Conservation (phyloP, 2,797 vertebrate species). For the Crocidura indochinensis region DNA sequence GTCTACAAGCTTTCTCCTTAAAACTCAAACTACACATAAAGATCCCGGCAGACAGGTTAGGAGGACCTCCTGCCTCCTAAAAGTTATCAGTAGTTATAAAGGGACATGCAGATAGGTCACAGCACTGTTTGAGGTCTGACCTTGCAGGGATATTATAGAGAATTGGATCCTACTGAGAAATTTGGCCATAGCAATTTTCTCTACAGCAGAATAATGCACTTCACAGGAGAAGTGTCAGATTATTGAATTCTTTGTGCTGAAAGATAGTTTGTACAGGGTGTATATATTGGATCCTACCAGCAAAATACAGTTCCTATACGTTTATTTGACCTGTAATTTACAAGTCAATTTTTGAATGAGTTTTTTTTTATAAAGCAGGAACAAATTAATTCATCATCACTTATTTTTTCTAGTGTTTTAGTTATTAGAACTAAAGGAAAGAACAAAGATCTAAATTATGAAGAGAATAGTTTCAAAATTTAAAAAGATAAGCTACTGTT, state of each 20-base stretch:
- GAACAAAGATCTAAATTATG: background rate
- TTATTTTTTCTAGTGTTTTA: conserved; percentile 25
- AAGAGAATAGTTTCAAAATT: background rate
- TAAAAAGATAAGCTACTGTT: background rate
- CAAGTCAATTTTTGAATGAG: background rate
- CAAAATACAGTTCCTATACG: background rate
- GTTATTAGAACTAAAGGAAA: conserved; percentile 39
- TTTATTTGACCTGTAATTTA: background rate
- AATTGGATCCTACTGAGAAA: conserved; percentile 72
- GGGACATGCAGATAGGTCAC: conserved; percentile 41
- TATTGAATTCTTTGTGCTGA: conserved; percentile 72
- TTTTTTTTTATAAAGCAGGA: conserved; percentile 15
- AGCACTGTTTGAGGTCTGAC: conserved; percentile 65
- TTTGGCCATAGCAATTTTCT: conserved; percentile 67
- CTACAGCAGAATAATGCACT: conserved; percentile 57
- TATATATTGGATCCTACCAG: background rate
- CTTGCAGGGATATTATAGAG: conserved; percentile 70
- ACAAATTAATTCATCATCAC: background rate
- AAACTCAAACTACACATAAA: conserved; percentile 56
- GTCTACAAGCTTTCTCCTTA: conserved; percentile 62
- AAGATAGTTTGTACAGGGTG: conserved; percentile 48
- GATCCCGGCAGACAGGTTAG: conserved; percentile 36
- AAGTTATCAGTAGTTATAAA: conserved; percentile 56
- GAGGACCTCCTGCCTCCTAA: conserved; percentile 8
- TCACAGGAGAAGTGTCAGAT: conserved; percentile 59